Evolutionary conservation across 2,888 invertebrate genomes (phyloP).

Genomic region (Agriotes lineatus): DNA sequence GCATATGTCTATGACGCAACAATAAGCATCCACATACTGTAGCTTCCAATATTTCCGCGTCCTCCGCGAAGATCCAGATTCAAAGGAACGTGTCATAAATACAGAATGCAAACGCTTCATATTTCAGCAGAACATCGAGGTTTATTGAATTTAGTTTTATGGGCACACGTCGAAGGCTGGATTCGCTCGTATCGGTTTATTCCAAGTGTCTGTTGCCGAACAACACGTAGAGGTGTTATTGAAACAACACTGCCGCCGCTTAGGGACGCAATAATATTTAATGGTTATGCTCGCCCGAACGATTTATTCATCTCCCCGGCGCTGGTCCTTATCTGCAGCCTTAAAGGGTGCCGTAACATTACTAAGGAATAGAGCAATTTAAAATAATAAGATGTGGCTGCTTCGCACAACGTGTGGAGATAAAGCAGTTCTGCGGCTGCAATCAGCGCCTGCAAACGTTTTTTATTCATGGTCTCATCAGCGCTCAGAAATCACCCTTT

Average conservation of each 20-base stretch:
- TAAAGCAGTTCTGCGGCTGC: no score
- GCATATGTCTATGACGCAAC: no score
- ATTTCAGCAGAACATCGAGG: conserved; percentile 10
- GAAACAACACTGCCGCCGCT: conserved; percentile 1
- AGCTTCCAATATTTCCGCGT: no score
- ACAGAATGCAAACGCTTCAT: conserved; percentile 4
- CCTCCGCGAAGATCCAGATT: conserved; percentile 2
- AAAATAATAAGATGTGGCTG: no score
- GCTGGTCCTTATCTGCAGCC: no score
- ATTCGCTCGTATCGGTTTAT: conserved; percentile 8
- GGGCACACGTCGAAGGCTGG: conserved; percentile 3
- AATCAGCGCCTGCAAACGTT: no score
- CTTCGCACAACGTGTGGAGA: no score
- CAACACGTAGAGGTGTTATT: conserved; percentile 1
- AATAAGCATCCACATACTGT: no score
- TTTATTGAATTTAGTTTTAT: conserved; percentile 24
- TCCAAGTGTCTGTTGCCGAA: neutral
- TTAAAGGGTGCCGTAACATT: no score
- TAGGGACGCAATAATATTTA: conserved; percentile 18
- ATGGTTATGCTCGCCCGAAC: neutral
- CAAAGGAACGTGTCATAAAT: conserved; percentile 12
- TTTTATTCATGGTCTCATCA: no score
- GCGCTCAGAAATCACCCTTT: no score
- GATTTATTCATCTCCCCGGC: neutral
- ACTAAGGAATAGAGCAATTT: no score